Percentiles rank a stretch among this genome's conserved stretches.
Evolutionary conservation across 1,140 invertebrate species (phyloP).

Genomic region (Eurytemora carolleeae): DNA sequence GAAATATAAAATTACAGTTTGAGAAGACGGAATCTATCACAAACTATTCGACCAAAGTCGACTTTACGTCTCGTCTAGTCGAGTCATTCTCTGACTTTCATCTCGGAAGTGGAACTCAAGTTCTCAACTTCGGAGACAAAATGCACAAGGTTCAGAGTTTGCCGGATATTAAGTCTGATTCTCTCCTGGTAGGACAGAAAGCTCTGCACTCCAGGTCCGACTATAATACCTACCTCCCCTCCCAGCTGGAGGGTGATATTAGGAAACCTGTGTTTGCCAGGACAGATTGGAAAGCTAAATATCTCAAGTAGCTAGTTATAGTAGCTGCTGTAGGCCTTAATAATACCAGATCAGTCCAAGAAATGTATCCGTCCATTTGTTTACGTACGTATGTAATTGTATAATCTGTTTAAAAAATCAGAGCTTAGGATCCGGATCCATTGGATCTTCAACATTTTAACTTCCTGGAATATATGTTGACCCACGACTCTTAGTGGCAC

Average conservation of each 20-base stretch:
- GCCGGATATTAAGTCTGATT: neutral
- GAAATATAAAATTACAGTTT: neutral
- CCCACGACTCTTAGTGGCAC: too few species aligned
- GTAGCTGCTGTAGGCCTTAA: too few species aligned
- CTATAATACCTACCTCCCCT: neutral
- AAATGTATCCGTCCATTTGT: too few species aligned
- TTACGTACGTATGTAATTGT: too few species aligned
- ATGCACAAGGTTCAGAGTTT: neutral
- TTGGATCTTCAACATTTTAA: too few species aligned
- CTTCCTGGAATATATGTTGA: too few species aligned
- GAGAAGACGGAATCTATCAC: neutral
- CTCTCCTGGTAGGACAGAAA: neutral
- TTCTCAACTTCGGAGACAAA: neutral
- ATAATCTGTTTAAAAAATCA: too few species aligned
- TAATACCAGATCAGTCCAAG: too few species aligned
- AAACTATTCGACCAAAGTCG: neutral
- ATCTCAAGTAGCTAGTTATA: neutral
- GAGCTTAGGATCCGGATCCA: too few species aligned
- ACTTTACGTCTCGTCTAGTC: too few species aligned
- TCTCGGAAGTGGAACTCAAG: neutral
- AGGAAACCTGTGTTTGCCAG: neutral
- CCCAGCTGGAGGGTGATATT: too few species aligned
- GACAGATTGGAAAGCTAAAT: neutral
- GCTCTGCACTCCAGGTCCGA: neutral
- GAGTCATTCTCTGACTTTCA: too few species aligned